Percentiles rank a stretch among this genome's conserved stretches.
These are phyloP conservation scores for Piaya cayana DNA, from an alignment of 2,113 vertebrate species.

Conservation along the genomic window DNA sequence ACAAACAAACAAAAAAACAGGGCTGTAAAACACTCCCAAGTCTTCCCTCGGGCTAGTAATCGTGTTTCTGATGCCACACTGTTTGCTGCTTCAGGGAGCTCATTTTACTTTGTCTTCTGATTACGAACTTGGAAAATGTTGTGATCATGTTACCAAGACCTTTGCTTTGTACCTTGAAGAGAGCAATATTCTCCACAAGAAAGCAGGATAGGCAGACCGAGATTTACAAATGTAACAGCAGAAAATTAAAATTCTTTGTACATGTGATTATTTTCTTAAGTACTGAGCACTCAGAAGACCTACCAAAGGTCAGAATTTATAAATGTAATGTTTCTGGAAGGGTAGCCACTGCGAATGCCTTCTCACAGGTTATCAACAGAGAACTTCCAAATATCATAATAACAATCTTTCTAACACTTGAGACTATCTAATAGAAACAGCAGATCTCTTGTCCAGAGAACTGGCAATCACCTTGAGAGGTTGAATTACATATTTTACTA, in stretches of 20 bases:
- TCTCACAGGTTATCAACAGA: not conserved
- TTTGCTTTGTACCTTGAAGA: not conserved
- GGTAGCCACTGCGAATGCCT: not conserved
- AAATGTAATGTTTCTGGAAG: not conserved
- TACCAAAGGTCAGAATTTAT: not conserved
- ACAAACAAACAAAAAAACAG: not conserved
- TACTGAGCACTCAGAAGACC: not conserved
- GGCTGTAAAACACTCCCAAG: not conserved
- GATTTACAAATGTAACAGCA: not conserved
- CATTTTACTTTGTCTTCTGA: not conserved
- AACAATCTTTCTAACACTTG: not conserved
- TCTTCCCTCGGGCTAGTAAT: not conserved
- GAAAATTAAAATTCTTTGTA: not conserved
- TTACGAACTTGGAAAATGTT: not conserved
- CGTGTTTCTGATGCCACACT: not conserved
- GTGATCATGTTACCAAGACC: not conserved
- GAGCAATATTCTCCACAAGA: not conserved
- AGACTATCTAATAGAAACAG: not conserved
- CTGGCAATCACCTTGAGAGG: not conserved
- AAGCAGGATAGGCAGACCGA: not conserved
- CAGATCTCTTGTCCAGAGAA: not conserved
- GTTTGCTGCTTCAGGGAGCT: not conserved
- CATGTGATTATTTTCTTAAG: not conserved
- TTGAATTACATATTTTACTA: not conserved
- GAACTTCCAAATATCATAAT: not conserved